phyloP scores from a whole-genome alignment of 1,140 invertebrate species.

The Apis mellifera region Amel_HAv3.1 CM009931.2:8399001-8399500 shows the following conservation, averaged over 20 bases:
- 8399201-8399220: slow-evolving; percentile 54
- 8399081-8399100: slow-evolving; percentile 70
- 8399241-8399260: slow-evolving; percentile 24
- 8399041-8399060: slow-evolving; percentile 50
- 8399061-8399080: slow-evolving; percentile 49
- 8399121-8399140: slow-evolving; percentile 67
- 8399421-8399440: background rate
- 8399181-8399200: slow-evolving; percentile 34
- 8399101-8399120: slow-evolving; percentile 67
- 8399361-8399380: background rate
- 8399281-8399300: slow-evolving; percentile 43
- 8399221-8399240: slow-evolving; percentile 68
- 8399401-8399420: background rate
- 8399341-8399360: no score
- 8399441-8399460: background rate
- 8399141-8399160: slow-evolving; percentile 68
- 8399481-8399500: no score
- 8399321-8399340: background rate
- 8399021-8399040: slow-evolving; percentile 28
- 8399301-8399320: no score
- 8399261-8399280: slow-evolving; percentile 44
- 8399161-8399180: slow-evolving; percentile 9
- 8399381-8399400: background rate
- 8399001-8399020: slow-evolving; percentile 28
- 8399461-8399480: background rate